Evolutionary conservation across 2,888 invertebrate genomes (phyloP).

Genomic region (Mystacides longicornis): DNA sequence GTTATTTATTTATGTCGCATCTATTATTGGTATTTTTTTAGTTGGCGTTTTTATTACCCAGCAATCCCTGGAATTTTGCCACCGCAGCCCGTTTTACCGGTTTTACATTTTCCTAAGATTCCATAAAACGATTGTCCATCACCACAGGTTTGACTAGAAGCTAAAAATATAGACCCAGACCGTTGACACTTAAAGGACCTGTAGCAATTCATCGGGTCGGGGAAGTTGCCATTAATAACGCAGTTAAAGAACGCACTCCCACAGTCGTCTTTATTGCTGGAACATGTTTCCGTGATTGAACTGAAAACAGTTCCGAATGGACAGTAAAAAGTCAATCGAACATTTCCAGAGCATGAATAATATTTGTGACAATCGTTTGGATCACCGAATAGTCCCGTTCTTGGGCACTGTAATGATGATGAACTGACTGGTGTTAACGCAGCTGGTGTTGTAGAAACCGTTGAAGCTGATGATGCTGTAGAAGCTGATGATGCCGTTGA

Average conservation of each 20-base stretch:
- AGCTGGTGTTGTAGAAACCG: background rate
- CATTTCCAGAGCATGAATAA: conserved; percentile 8
- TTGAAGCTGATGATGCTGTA: background rate
- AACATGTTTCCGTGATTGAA: background rate
- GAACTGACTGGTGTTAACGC: background rate
- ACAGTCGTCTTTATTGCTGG: conserved; percentile 4
- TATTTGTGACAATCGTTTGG: conserved; percentile 11
- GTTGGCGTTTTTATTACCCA: too few species aligned
- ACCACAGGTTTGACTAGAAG: background rate
- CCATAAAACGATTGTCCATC: background rate
- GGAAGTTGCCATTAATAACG: conserved; percentile 8
- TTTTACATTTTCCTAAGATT: conserved; percentile 2
- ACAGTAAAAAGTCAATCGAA: background rate
- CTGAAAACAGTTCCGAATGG: conserved; percentile 6
- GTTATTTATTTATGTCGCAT: too few species aligned
- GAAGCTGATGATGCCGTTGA: conserved; percentile 1
- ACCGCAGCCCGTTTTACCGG: background rate
- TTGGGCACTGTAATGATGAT: background rate
- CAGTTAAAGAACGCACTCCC: conserved; percentile 1
- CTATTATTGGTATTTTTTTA: too few species aligned
- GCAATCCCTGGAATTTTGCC: background rate
- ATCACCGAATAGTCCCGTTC: background rate
- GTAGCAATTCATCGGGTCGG: conserved; percentile 13
- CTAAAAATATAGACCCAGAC: background rate
- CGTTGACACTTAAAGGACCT: conserved; percentile 4